A percentile compares a stretch with the other conserved stretches of the same genome.
phyloP scores from a whole-genome alignment of 2,888 invertebrate species.

The Reticulitermes lucifugus region DNA sequence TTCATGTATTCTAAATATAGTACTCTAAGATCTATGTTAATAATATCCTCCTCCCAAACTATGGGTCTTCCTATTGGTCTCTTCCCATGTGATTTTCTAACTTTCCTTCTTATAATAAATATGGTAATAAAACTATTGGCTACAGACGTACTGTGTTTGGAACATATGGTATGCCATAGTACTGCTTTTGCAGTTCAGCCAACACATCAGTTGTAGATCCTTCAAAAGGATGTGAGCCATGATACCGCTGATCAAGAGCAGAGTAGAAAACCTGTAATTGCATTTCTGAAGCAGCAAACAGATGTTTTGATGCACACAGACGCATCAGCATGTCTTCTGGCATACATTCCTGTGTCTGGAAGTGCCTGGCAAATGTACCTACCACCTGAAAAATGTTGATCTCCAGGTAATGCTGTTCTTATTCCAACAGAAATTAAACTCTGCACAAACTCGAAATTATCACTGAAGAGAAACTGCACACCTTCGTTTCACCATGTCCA shows the following conservation, averaged over 20 bases:
- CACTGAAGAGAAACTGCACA: too few species aligned
- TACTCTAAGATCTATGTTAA: too few species aligned
- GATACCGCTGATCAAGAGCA: slow-evolving; percentile 90
- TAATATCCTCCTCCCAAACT: too few species aligned
- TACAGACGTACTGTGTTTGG: slow-evolving; percentile 77
- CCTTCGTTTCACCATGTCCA: too few species aligned
- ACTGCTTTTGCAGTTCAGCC: slow-evolving; percentile 80
- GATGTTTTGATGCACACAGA: slow-evolving; percentile 85
- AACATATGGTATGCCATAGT: slow-evolving; percentile 89
- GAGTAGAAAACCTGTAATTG: slow-evolving; percentile 94
- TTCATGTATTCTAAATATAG: too few species aligned
- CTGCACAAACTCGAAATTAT: too few species aligned
- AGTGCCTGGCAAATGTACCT: slow-evolving; percentile 89
- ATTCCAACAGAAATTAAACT: too few species aligned
- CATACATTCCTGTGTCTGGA: slow-evolving; percentile 86
- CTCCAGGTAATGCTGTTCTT: too few species aligned
- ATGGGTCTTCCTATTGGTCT: too few species aligned
- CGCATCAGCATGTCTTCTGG: slow-evolving; percentile 83
- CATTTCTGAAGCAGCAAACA: slow-evolving; percentile 91
- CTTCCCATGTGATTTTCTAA: too few species aligned
- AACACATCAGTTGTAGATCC: slow-evolving; percentile 79
- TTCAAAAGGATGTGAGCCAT: slow-evolving; percentile 70
- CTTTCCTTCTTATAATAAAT: too few species aligned
- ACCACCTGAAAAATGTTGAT: slow-evolving; percentile 71
- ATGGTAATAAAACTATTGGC: too few species aligned